Percentiles rank a stretch among this genome's conserved stretches.
Evolutionary conservation across 1,140 invertebrate genomes (phyloP).

Genomic region (Ips typographus): DNA sequence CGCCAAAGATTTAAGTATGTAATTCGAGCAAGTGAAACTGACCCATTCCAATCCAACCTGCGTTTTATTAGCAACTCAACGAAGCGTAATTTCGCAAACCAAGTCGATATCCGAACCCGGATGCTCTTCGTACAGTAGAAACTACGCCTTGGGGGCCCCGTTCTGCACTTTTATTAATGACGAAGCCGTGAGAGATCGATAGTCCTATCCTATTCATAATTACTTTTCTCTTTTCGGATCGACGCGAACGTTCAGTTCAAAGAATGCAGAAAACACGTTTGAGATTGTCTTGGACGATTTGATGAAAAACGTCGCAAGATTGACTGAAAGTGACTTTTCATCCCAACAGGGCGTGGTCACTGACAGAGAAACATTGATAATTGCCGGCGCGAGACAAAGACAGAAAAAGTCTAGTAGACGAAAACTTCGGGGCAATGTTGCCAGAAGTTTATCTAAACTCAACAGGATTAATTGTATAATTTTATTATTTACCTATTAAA

Average conservation of each 20-base stretch:
- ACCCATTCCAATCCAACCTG: constrained; percentile 5
- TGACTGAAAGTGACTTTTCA: too few species aligned
- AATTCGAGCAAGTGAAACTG: constrained; percentile 6
- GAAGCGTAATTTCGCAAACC: constrained; percentile 4
- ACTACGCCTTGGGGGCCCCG: constrained; percentile 27
- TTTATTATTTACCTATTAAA: too few species aligned
- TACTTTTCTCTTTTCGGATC: constrained; percentile 28
- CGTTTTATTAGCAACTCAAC: constrained; percentile 2
- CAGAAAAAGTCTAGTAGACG: too few species aligned
- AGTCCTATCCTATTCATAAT: constrained; percentile 24
- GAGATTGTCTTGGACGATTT: too few species aligned
- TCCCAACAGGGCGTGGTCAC: too few species aligned
- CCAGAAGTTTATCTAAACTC: too few species aligned
- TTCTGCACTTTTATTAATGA: constrained; percentile 30
- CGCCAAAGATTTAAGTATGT: not conserved
- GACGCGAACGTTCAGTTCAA: not conserved
- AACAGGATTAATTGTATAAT: too few species aligned
- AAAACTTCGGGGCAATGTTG: too few species aligned
- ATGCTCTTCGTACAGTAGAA: constrained; percentile 29
- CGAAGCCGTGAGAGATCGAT: constrained; percentile 31
- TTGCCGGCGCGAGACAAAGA: too few species aligned
- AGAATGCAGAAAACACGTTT: not conserved
- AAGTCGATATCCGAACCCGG: constrained; percentile 17
- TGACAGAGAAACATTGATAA: too few species aligned
- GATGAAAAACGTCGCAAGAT: too few species aligned